Evolutionary conservation across 2,888 invertebrate species (phyloP), one percentile per base, ranked within the genome.

Genomic region (Leptopilina myrica): DNA sequence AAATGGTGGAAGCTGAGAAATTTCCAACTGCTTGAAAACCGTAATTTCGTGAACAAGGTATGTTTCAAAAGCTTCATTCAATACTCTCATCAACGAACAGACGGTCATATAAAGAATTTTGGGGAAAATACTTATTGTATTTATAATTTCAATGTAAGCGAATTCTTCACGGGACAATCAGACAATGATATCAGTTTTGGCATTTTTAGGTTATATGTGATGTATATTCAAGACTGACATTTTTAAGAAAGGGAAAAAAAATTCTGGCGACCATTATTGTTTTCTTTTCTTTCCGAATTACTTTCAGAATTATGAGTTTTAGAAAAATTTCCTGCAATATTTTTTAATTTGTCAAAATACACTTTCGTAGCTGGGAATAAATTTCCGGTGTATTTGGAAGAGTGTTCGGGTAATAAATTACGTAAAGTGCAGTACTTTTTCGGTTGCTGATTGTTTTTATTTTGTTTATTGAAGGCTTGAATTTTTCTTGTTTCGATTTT

Each of bases 1-100:
- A 33, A 73, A 73, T 73, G n/a, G 73, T 56, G 73, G 73, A 73
- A 73, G 73, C 73, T 56, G 73, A 73, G 73, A 73, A 73, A 73
- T 73, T 73, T 73, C 73, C 73, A 56, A 56, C 1, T 56, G 56
- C 14, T 53, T 73, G 56, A 56, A 33, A 56, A 53, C 73, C 73
- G 73, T 73, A 73, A 73, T 73, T 73, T 73, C n/a, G 73, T 56
- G 53, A 53, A 43, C 33, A 73, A 73, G 73, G 73, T 73, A 73
- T 73, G 73, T 73, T 73, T 73, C 73, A 56, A 53, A 73, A 33
- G 53, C 73, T 73, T 73, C 73, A 73, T 73, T n/a, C 8, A 73
- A 73, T 73, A 73, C 73, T 73, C 33, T 56, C 73, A 73, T 56
- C 56, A 67, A n/a, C 53, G 53, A 56, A n/a, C 33, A 73, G 12